A percentile compares a stretch with the other conserved stretches of the same genome.
Conservation (phyloP, 2,797 vertebrate genomes). For the Acanthopagrus latus region DNA sequence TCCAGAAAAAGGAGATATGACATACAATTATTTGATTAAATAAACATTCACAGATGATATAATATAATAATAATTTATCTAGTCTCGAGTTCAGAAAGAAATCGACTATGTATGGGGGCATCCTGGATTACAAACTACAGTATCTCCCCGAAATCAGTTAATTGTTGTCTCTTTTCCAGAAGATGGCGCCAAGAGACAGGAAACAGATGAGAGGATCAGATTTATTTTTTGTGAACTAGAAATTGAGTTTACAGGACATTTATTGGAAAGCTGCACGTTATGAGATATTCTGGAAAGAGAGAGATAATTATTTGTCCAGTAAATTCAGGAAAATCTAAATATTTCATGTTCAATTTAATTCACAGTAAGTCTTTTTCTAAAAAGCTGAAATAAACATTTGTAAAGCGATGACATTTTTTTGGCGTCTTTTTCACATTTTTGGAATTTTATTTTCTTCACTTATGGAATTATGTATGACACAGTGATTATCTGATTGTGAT, state of each 20-base stretch:
- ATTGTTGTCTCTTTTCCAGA: conserved; percentile 46
- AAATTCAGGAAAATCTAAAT: not conserved
- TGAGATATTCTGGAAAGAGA: not conserved
- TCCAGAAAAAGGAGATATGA: not conserved
- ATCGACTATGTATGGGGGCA: not conserved
- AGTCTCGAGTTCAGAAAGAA: not conserved
- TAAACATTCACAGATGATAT: not conserved
- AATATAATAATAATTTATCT: not conserved
- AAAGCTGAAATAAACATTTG: not conserved
- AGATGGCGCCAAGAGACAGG: conserved; percentile 68
- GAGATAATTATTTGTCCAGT: not conserved
- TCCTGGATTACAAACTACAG: too few species aligned
- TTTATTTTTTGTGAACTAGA: not conserved
- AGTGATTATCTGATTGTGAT: conserved; percentile 1
- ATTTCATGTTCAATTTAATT: not conserved
- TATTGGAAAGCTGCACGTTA: not conserved
- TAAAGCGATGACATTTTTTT: not conserved
- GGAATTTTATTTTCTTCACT: not conserved
- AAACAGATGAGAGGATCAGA: not conserved
- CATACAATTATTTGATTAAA: too few species aligned
- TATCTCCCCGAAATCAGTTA: not conserved
- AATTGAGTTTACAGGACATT: not conserved
- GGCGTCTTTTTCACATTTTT: not conserved
- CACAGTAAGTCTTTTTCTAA: not conserved
- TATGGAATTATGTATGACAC: not conserved